These are phyloP conservation scores for Calliphora vomitoria DNA, from an alignment of 2,888 invertebrate species.

Conservation along the genomic window DNA sequence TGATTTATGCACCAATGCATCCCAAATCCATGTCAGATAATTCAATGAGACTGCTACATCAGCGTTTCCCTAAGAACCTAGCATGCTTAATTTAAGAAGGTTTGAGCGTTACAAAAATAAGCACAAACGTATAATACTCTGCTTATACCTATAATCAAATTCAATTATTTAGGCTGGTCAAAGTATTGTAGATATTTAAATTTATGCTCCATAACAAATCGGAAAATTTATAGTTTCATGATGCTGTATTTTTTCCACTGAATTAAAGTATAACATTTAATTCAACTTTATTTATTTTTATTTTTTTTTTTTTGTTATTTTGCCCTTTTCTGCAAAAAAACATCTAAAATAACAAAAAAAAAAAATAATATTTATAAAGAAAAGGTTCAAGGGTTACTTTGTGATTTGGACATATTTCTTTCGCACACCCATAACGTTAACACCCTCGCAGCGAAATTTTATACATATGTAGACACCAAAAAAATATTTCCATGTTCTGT, in stretches of 20 bases:
- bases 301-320: neutral
- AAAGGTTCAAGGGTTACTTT: conserved; percentile 13
- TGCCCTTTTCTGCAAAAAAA: neutral
- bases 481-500: too few relatives aligned
- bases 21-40: too few relatives aligned
- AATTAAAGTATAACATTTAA: neutral
- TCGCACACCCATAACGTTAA: neutral
- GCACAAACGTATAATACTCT: too few relatives aligned
- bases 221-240: neutral
- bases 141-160: too few relatives aligned
- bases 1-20: too few relatives aligned
- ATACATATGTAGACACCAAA: neutral
- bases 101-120: too few relatives aligned
- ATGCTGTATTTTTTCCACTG: neutral
- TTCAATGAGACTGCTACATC: too few relatives aligned
- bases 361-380: neutral
- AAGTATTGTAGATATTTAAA: too few relatives aligned
- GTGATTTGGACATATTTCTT: conserved; percentile 21
- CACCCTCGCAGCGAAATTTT: conserved; percentile 1
- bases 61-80: too few relatives aligned
- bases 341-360: neutral
- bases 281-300: neutral
- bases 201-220: conserved; percentile 1
- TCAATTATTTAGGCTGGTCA: too few relatives aligned
- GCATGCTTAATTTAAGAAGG: too few relatives aligned